Conservation (phyloP, 1,140 invertebrate species). For the Trichomalopsis sarcophagae region DNA sequence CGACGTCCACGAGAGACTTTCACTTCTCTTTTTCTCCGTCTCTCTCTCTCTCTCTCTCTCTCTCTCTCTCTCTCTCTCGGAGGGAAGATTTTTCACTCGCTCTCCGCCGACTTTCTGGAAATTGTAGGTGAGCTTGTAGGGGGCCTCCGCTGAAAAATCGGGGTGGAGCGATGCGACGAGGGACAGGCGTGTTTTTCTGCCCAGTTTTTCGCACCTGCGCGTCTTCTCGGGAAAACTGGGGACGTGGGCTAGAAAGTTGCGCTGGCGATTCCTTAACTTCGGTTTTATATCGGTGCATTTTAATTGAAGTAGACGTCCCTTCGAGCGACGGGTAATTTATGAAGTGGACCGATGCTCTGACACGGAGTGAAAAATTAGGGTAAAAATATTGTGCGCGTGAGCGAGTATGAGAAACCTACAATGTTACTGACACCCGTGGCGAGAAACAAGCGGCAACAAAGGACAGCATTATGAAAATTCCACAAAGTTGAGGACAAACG, state of each 20-base stretch:
- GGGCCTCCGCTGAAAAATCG: conserved; percentile 28
- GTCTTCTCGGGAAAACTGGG: conserved; percentile 34
- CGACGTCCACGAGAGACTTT: conserved; percentile 20
- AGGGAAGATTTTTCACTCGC: conserved; percentile 16
- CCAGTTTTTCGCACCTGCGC: conserved; percentile 35
- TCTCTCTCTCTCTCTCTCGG: background rate
- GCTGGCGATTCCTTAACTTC: background rate
- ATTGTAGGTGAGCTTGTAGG: conserved; percentile 6
- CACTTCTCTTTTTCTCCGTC: conserved; percentile 28
- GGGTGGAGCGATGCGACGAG: conserved; percentile 15
- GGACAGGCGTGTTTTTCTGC: background rate
- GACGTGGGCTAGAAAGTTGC: conserved; percentile 27
- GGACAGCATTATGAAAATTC: background rate
- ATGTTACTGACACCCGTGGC: background rate
- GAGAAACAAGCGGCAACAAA: background rate
- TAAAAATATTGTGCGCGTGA: background rate
- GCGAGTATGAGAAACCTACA: background rate
- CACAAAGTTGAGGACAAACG: background rate
- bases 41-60: too few species aligned
- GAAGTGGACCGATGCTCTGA: too few species aligned
- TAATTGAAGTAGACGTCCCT: too few species aligned
- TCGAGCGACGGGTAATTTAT: too few species aligned
- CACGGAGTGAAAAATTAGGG: too few species aligned
- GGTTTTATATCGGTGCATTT: background rate
- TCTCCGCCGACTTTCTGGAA: background rate